Evolutionary conservation across 92 coral and sea anemone species (phyloP), one percentile per base, ranked within the genome.

Genomic region (Scolanthus callimorphus): DNA sequence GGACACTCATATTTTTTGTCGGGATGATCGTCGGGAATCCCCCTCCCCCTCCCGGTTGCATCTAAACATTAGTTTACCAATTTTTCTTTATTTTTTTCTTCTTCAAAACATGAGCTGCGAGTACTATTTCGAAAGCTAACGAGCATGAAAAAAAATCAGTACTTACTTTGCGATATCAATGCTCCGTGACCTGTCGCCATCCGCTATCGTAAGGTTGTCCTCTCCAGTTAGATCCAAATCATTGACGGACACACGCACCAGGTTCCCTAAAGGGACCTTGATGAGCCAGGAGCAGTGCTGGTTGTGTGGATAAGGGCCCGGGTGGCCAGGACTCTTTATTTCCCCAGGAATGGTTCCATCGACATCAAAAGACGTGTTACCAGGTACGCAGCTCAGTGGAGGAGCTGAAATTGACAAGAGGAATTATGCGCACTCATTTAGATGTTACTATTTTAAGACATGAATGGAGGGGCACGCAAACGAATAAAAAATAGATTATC

Each of bases 201-300:
- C 75, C 27, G 57, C 24, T 3, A 68, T 29, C 8, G 26, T 45
- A 31, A 68, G 25, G n/a, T 15, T 31, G 34, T 68, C 75, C 17
- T 25, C 51, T 11, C 20, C 12, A 0, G 17, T 43, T 11, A 68
- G 57, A 39, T 55, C 46, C 4, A 68, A 27, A 22, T 47, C 30
- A 1, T 28, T 27, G 2, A 68, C 22, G 3, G 64, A 55, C 30
- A 68, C 65, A 0, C 65, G 51, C 17, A 68, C 57, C 10, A 68
- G 44, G 41, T 38, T 44, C 12, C 45, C 75, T 15, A 68, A 20
- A n/a, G 75, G 75, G 17, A 57, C 75, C 27, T 56, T 56, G 46
- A 68, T 59, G 10, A 54, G 45, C 75, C 75, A 68, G 28, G 65
- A 54, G 43, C 75, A 68, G 57, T 68, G 64, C 31, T 44, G 17